Evolutionary conservation across 2,888 invertebrate genomes (phyloP), one percentile per base, ranked within the genome.

Genomic region (Tipula lateralis): DNA sequence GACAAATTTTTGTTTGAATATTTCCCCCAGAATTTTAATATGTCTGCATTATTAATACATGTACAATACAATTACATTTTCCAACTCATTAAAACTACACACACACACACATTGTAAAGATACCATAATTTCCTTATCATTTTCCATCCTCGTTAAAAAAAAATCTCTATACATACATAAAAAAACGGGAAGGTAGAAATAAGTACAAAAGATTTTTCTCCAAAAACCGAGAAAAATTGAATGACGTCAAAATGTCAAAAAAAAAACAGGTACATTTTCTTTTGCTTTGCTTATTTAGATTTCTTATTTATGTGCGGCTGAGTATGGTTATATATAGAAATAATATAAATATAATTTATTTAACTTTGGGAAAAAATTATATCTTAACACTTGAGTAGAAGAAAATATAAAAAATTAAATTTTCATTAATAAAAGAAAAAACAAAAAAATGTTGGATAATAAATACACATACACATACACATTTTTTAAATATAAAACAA

Each of bases 181-280:
- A 66, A 66, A 66, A 66, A 24, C 66, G 66, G 66, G 66, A 66
- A 66, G 66, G 66, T 66, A 66, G 24, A 50, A 66, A 66, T 66
- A 66, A 12, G 24, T 66, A 66, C 66, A 66, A 66, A 66, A 66
- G 66, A 66, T 24, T 66, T 66, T 66, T 7, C 24, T 9, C 9
- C 12, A 24, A 66, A 66, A 66, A 66, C 0, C 3, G 44, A 16
- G 66, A 66, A 66, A 66, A 66, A 24, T 66, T 66, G 7, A 66
- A 66, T 66, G 66, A 66, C 66, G 66, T 66, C 66, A 66, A 66
- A 19, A 24, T 24, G 19, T 66, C 66, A 66, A 44, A 3, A n/a
- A 44, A 44, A 66, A 39, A 66, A 66, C n/a, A 19, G 24, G 66
- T n/a, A 66, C 19, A 66, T 66, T 66, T 66, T n/a, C n/a, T n/a